Percentiles rank a stretch among this genome's conserved stretches.
Conservation (phyloP, 1,140 invertebrate genomes). For the Brachionus plicatilis region DNA sequence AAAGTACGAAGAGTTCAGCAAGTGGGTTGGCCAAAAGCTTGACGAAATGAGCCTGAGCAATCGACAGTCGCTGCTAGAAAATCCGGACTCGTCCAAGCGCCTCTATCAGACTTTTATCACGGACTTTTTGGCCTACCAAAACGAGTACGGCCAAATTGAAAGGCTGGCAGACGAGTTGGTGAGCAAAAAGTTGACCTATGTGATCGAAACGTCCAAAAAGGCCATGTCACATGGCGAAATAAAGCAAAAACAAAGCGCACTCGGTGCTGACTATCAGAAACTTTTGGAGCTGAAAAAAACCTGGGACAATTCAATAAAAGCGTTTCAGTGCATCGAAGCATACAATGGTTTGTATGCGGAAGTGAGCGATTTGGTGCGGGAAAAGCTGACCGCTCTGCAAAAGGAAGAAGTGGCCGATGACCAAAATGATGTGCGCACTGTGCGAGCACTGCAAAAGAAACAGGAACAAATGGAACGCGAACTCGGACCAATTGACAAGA, state of each 20-base stretch:
- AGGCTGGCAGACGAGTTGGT: constrained; percentile 69
- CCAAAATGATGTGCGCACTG: constrained; percentile 9
- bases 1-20: constrained; percentile 96
- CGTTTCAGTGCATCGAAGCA: constrained; percentile 17
- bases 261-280: neutral
- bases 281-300: constrained; percentile 25
- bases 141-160: constrained; percentile 81
- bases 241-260: neutral
- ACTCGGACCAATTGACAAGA: constrained; percentile 24
- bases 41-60: constrained; percentile 72
- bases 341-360: constrained; percentile 26
- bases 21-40: constrained; percentile 88
- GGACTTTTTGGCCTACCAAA: constrained; percentile 82
- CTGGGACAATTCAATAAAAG: constrained; percentile 38
- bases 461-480: constrained; percentile 35
- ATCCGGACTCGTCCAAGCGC: constrained; percentile 84
- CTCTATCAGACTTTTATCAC: constrained; percentile 78
- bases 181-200: constrained; percentile 45
- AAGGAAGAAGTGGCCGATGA: neutral
- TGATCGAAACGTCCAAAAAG: constrained; percentile 6
- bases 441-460: constrained; percentile 16
- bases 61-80: constrained; percentile 72
- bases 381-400: constrained; percentile 3
- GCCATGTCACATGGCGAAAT: constrained; percentile 17
- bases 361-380: constrained; percentile 8